Base-by-base conservation (phyloP, 1,140 invertebrate species). In the Drosophila ficusphila region DNA sequence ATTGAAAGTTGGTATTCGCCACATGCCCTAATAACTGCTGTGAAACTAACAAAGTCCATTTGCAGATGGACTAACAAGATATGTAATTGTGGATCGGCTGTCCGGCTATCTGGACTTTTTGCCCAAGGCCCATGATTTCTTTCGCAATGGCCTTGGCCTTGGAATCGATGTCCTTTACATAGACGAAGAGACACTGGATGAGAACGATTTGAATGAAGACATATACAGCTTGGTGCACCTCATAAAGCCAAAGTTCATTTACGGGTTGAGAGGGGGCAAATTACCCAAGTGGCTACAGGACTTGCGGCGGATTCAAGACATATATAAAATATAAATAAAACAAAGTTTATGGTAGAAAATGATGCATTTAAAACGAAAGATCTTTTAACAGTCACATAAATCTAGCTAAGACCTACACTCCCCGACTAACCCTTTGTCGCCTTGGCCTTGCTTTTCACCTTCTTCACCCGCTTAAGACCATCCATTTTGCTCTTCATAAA, bases 401-500 rank as follows among this genome's bases (percentile, higher is more conserved):
- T 57, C 58, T 72, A 69, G 49, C 67, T 77, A 86, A 68, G 48
- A 60, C 25, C 16, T 31, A 48, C 9, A n/a, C 6, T 9, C 16
- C 18, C 27, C 2, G 4, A 27, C 75, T 78, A 91, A 62, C 85
- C 90, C 44, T 91, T 91, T 12, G 89, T 93, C 61, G 95, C 93
- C 93, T 96, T 94, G 71, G 95, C 79, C 94, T 96, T 92, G 90
- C 93, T 92, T 92, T 96, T 95, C 4, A 93, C 92, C 92, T 96
- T 96, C 90, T 97, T 96, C 27, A 96, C 93, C 91, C 97, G 97
- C 85, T 96, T 97, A 29, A 97, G 91, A 57, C 96, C 96, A 93
- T 96, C 96, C 93, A 97, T 95, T 92, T 96, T 97, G 23, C 94
- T 95, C 91, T 96, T 96, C 51, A 97, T 92, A 52, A 97, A 92